phyloP scores from a whole-genome alignment of 35 echinoderm and acorn worm species.

The Lytechinus pictus region DNA sequence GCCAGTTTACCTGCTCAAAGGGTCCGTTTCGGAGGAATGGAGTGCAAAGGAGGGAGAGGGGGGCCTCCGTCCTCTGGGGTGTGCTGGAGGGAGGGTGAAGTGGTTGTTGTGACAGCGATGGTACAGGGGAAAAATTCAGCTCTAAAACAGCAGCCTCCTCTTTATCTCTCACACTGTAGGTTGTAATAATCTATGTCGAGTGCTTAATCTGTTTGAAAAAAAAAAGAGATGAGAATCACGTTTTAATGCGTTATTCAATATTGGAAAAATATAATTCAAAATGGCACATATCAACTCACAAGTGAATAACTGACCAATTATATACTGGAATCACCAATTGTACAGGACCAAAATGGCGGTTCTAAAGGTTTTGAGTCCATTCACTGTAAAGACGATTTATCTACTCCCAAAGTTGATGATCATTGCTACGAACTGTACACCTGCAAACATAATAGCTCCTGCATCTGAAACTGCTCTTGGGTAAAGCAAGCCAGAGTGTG shows the following conservation, averaged over 20 bases:
- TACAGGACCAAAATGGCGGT: no score
- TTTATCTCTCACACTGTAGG: not conserved
- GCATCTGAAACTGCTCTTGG: not conserved
- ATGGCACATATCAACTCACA: no score
- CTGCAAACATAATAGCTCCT: conserved; percentile 21
- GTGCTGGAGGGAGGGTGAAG: not conserved
- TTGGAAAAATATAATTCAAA: not conserved
- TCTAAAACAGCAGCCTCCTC: not conserved
- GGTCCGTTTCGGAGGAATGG: conserved; percentile 35
- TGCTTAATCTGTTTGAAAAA: not conserved
- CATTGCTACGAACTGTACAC: not conserved
- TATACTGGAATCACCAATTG: no score
- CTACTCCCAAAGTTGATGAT: not conserved
- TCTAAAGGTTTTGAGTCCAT: no score
- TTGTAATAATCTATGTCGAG: not conserved
- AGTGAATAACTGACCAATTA: no score
- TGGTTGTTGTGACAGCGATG: not conserved
- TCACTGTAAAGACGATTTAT: no score
- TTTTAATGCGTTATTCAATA: not conserved
- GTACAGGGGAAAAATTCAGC: not conserved
- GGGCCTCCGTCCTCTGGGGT: conserved; percentile 1
- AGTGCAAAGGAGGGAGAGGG: not conserved
- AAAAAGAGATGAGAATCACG: not conserved
- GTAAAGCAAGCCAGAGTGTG: not conserved
- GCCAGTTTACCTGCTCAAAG: conserved; percentile 49